Percentiles rank a stretch among this genome's conserved stretches.
Conservation (phyloP, 2,113 vertebrate genomes). For the Oxyruncus cristatus region DNA sequence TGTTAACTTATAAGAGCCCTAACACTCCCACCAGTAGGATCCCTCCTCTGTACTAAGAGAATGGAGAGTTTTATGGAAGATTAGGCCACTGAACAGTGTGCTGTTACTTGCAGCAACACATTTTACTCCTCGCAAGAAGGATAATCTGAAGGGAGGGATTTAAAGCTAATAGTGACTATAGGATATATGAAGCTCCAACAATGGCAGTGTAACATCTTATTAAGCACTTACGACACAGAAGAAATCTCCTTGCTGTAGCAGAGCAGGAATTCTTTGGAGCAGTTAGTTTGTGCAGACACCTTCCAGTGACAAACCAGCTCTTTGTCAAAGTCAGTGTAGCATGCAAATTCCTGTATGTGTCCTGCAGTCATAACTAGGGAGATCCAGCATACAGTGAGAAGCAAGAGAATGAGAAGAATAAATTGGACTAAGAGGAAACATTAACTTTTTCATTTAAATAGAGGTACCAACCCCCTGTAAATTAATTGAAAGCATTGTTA, state of each 20-base stretch:
- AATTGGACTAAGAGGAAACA: background rate
- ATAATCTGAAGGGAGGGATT: background rate
- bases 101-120: background rate
- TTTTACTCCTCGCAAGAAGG: background rate
- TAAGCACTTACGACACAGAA: background rate
- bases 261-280: conserved; percentile 50
- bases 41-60: background rate
- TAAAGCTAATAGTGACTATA: background rate
- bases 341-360: background rate
- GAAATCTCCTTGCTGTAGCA: background rate
- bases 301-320: conserved; percentile 67
- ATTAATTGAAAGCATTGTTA: background rate
- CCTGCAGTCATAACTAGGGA: conserved; percentile 18
- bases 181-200: background rate
- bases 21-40: background rate
- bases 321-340: conserved; percentile 61
- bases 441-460: background rate
- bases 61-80: background rate
- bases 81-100: background rate
- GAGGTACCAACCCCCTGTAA: background rate
- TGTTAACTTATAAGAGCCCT: background rate
- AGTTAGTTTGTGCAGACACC: conserved; percentile 16
- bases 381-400: background rate
- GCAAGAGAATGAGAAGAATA: background rate
- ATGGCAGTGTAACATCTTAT: background rate